Conservation (phyloP, 2,888 invertebrate species). For the Orchestes rusci region DNA sequence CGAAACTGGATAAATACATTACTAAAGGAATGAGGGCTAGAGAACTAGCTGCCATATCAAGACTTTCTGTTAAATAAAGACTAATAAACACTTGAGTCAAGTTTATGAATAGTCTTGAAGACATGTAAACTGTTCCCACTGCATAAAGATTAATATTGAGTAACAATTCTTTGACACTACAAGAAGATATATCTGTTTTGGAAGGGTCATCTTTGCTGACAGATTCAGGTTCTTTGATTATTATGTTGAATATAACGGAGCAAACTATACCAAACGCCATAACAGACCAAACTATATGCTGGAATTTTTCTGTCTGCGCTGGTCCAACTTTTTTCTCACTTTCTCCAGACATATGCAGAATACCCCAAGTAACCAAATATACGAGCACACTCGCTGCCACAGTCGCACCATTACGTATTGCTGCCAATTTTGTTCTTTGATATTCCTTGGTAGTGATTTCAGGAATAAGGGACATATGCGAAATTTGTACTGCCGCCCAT, state of each 20-base stretch:
- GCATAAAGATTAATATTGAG: conserved; percentile 38
- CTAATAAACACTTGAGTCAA: conserved; percentile 80
- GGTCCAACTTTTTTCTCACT: conserved; percentile 59
- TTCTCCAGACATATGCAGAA: conserved; percentile 56
- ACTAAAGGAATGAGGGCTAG: conserved; percentile 78
- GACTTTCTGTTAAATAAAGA: conserved; percentile 72
- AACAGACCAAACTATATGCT: conserved; percentile 62
- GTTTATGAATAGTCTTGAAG: conserved; percentile 77
- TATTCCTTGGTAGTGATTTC: conserved; percentile 67
- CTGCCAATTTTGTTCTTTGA: conserved; percentile 64
- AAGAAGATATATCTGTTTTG: too few relatives aligned
- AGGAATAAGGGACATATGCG: conserved; percentile 83
- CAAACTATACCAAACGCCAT: conserved; percentile 57
- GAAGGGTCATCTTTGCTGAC: conserved; percentile 31
- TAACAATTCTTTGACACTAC: conserved; percentile 35
- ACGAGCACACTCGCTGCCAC: conserved; percentile 81
- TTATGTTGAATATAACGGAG: conserved; percentile 65
- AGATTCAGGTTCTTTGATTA: conserved; percentile 53
- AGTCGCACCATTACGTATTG: conserved; percentile 72
- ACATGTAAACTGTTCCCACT: conserved; percentile 77
- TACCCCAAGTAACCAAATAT: conserved; percentile 70
- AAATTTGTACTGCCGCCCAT: conserved; percentile 88
- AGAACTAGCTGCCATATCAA: conserved; percentile 64
- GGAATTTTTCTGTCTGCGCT: conserved; percentile 59
- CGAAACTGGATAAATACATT: conserved; percentile 74